Evolutionary conservation across 92 coral and sea anemone genomes (phyloP).

Genomic region (Pocillopora grandis): DNA sequence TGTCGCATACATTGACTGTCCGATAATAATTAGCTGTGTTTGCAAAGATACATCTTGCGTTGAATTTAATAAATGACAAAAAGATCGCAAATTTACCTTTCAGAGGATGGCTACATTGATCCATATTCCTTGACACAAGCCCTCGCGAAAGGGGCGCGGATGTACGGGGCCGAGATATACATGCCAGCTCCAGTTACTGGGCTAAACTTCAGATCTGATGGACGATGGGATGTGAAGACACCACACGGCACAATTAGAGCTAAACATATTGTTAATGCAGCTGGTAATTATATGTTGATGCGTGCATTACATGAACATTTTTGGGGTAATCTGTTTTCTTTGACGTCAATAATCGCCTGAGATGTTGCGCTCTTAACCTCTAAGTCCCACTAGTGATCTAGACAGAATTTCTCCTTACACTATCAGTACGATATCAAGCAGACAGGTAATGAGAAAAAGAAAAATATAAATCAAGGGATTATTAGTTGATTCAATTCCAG

Average conservation of each 20-base stretch:
- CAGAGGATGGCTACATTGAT: slow-evolving; percentile 93
- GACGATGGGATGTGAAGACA: slow-evolving; percentile 88
- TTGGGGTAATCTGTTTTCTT: neutral
- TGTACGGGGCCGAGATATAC: slow-evolving; percentile 89
- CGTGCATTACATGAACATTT: neutral
- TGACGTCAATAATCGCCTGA: neutral
- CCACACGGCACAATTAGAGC: slow-evolving; percentile 71
- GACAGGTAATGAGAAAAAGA: no score
- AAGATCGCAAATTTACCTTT: neutral
- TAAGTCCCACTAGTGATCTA: no score
- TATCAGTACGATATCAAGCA: no score
- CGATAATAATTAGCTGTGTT: no score
- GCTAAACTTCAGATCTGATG: slow-evolving; percentile 70
- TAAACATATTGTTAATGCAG: slow-evolving; percentile 54
- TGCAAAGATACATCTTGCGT: no score
- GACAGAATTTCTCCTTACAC: no score
- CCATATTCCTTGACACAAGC: slow-evolving; percentile 94
- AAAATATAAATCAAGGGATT: no score
- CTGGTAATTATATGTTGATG: slow-evolving; percentile 20
- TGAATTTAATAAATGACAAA: neutral
- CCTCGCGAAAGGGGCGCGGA: slow-evolving; percentile 88
- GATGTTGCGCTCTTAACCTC: no score
- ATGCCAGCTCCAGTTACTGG: slow-evolving; percentile 95
- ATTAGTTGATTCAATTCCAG: no score
- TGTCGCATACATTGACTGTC: no score